Evolutionary conservation across 2,113 vertebrate genomes (phyloP).

Genomic region (Salvelinus fontinalis): DNA sequence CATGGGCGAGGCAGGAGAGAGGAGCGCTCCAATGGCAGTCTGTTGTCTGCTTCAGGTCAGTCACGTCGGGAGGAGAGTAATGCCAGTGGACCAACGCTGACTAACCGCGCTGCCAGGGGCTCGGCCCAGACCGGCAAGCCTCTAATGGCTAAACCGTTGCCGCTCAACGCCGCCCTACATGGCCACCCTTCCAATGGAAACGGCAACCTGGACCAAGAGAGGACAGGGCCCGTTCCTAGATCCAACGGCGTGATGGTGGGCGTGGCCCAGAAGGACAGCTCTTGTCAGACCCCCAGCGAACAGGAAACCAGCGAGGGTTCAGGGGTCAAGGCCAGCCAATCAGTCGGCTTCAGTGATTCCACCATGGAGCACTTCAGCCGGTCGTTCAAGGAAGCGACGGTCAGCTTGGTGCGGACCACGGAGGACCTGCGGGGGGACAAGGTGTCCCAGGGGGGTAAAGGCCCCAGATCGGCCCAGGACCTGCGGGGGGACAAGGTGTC

Average conservation of each 20-base stretch:
- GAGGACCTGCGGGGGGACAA: conserved; percentile 86
- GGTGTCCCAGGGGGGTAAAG: conserved; percentile 65
- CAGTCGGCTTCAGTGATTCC: conserved; percentile 78
- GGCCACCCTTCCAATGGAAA: conserved; percentile 85
- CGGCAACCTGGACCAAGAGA: conserved; percentile 76
- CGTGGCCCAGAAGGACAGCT: conserved; percentile 83
- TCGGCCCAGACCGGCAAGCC: conserved; percentile 54
- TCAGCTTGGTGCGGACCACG: conserved; percentile 83
- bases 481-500: too few species aligned
- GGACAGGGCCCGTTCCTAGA: conserved; percentile 57
- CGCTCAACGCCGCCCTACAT: conserved; percentile 81
- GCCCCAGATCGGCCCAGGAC: too few species aligned
- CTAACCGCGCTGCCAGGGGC: conserved; percentile 51
- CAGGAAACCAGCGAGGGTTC: conserved; percentile 72
- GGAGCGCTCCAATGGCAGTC: conserved; percentile 78
- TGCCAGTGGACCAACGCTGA: conserved; percentile 39
- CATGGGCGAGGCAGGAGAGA: conserved; percentile 74
- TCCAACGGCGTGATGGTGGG: conserved; percentile 84
- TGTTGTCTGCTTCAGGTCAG: conserved; percentile 67
- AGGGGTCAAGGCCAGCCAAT: conserved; percentile 63
- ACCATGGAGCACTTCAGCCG: conserved; percentile 86
- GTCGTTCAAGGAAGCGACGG: conserved; percentile 91
- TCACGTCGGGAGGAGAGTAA: conserved; percentile 58
- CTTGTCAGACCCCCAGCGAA: conserved; percentile 77
- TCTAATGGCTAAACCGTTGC: conserved; percentile 78